These are phyloP conservation scores for Diarsia mendica DNA, from an alignment of 2,888 invertebrate species.

Conservation along the genomic window DNA sequence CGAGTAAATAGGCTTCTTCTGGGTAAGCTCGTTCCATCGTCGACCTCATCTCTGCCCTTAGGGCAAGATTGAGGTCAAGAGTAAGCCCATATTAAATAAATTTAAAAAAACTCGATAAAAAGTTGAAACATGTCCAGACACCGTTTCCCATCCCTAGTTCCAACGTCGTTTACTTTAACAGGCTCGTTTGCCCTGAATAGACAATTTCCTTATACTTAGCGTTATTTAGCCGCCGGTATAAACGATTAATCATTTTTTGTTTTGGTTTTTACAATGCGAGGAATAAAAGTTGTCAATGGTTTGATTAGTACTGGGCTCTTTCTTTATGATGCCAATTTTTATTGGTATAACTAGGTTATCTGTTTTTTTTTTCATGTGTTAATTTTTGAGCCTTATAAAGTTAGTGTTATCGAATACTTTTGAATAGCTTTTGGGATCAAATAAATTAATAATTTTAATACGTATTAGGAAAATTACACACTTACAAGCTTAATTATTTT, in stretches of 20 bases:
- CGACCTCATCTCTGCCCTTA: too few species aligned
- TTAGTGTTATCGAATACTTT: too few species aligned
- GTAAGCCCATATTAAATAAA: too few species aligned
- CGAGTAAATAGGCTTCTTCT: too few species aligned
- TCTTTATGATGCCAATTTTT: neutral
- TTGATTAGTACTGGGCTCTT: neutral
- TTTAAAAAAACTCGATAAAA: conserved; percentile 38
- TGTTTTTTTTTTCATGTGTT: too few species aligned
- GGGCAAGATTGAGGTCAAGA: too few species aligned
- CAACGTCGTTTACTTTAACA: conserved; percentile 62
- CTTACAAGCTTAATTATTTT: too few species aligned
- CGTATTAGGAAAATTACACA: too few species aligned
- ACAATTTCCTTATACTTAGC: conserved; percentile 64
- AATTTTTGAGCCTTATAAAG: too few species aligned
- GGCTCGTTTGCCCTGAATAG: conserved; percentile 63
- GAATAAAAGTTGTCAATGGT: conserved; percentile 26
- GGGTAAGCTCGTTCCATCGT: too few species aligned
- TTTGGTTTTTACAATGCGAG: conserved; percentile 36
- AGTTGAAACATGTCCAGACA: conserved; percentile 2
- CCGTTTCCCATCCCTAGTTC: conserved; percentile 47
- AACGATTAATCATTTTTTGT: conserved; percentile 62
- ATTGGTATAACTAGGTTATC: neutral
- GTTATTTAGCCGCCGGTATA: conserved; percentile 47
- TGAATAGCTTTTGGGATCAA: too few species aligned
- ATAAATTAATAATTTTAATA: too few species aligned